Evolutionary conservation across 2,888 invertebrate genomes (phyloP).

Genomic region (Rambutsinella grinnellia): DNA sequence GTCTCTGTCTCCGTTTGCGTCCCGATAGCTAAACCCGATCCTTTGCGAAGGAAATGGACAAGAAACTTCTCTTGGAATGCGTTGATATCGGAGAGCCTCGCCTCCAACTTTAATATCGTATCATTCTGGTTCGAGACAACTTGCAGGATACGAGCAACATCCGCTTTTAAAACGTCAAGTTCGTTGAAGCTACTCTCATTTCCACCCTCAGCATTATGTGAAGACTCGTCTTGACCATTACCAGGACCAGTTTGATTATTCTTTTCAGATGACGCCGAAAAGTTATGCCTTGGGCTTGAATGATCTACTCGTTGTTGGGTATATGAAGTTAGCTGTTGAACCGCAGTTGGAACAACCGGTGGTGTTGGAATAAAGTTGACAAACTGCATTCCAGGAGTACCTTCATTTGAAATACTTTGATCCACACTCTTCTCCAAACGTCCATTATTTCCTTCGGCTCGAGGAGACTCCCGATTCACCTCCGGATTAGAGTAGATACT

Average conservation of each 20-base stretch:
- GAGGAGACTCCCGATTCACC: too few species aligned
- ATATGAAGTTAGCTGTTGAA: too few species aligned
- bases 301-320: not conserved
- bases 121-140: slow-evolving; percentile 10
- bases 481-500: slow-evolving; percentile 17
- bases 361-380: too few species aligned
- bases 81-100: slow-evolving; percentile 34
- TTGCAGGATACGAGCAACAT: slow-evolving; percentile 5
- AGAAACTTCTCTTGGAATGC: slow-evolving; percentile 52
- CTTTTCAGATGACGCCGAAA: not conserved
- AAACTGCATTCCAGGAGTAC: too few species aligned
- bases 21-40: slow-evolving; percentile 14
- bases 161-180: slow-evolving; percentile 7
- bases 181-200: not conserved
- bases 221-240: too few species aligned
- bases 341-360: too few species aligned
- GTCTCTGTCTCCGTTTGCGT: slow-evolving; percentile 51
- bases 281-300: too few species aligned
- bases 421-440: not conserved
- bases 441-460: not conserved
- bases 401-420: too few species aligned
- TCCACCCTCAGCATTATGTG: too few species aligned
- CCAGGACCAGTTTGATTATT: not conserved
- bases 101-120: slow-evolving; percentile 22
- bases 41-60: slow-evolving; percentile 14